A percentile compares a stretch with the other conserved stretches of the same genome.
phyloP scores from a whole-genome alignment of 2,888 invertebrate genomes.

The Neuroscelio doddi region DNA sequence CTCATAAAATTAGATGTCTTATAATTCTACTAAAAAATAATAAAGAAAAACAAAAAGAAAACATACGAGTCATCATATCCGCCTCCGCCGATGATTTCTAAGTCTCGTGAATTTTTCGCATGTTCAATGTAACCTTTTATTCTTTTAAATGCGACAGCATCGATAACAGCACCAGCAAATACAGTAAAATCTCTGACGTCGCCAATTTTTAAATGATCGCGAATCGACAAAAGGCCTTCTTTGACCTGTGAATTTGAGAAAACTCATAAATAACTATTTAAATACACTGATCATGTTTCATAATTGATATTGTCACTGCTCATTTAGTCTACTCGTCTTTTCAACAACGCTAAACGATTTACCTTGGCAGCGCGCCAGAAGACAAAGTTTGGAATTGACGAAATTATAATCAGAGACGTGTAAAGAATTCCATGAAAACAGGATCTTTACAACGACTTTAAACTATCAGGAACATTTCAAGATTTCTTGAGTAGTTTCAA shows the following conservation, averaged over 20 bases:
- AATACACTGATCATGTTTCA: too few relatives aligned
- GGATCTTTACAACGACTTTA: too few relatives aligned
- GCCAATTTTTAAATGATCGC: slow-evolving; percentile 86
- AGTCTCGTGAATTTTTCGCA: slow-evolving; percentile 82
- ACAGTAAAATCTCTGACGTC: slow-evolving; percentile 86
- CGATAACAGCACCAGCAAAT: slow-evolving; percentile 97
- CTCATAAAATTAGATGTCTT: neutral
- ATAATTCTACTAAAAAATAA: slow-evolving; percentile 1
- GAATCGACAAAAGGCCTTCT: slow-evolving; percentile 80
- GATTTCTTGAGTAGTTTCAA: too few relatives aligned
- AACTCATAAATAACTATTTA: neutral
- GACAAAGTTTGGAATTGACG: too few relatives aligned
- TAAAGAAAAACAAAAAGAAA: too few relatives aligned
- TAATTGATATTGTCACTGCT: too few relatives aligned
- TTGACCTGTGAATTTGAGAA: slow-evolving; percentile 74
- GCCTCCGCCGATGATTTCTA: slow-evolving; percentile 91
- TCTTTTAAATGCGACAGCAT: slow-evolving; percentile 91
- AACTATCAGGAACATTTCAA: too few relatives aligned
- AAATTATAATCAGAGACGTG: too few relatives aligned
- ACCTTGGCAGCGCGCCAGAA: too few relatives aligned
- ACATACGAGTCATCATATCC: slow-evolving; percentile 83
- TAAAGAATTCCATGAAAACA: too few relatives aligned
- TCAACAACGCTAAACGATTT: too few relatives aligned
- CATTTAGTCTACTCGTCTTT: too few relatives aligned
- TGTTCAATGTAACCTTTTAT: slow-evolving; percentile 92